Conservation (phyloP, 2,888 invertebrate genomes). For the Pyrrhosoma nymphula region DNA sequence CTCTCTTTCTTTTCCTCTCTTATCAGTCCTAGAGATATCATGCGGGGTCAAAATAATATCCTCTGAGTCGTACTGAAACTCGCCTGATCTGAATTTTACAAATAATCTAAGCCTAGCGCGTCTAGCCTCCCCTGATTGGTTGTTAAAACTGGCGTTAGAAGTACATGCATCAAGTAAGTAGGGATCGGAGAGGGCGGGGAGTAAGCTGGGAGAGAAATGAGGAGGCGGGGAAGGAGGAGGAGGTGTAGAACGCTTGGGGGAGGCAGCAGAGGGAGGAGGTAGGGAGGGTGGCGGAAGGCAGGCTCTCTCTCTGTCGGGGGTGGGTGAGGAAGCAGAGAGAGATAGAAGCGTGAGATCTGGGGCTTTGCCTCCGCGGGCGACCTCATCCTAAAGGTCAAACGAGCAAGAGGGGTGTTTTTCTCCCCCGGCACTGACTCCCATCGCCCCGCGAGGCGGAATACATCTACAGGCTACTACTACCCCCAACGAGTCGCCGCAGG, state of each 20-base stretch:
- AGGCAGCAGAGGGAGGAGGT: not conserved
- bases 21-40: too few species aligned
- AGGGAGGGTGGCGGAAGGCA: not conserved
- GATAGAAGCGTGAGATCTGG: slow-evolving; percentile 39
- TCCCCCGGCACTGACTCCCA: not conserved
- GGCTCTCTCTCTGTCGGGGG: slow-evolving; percentile 11
- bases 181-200: not conserved
- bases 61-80: too few species aligned
- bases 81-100: too few species aligned
- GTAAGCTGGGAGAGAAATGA: not conserved
- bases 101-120: too few species aligned
- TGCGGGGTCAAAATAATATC: too few species aligned
- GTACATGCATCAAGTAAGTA: not conserved
- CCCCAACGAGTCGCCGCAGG: too few species aligned
- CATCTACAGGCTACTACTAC: too few species aligned
- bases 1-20: too few species aligned
- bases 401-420: slow-evolving; percentile 59
- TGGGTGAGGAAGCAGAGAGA: not conserved
- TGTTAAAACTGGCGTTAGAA: not conserved
- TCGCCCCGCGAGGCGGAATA: slow-evolving; percentile 3
- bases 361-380: slow-evolving; percentile 43
- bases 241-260: not conserved
- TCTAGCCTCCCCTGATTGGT: too few species aligned
- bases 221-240: not conserved
- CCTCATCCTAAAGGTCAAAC: slow-evolving; percentile 65